Evolutionary conservation across 2,797 vertebrate species (phyloP).

Genomic region (Perdix hodgsoniae): DNA sequence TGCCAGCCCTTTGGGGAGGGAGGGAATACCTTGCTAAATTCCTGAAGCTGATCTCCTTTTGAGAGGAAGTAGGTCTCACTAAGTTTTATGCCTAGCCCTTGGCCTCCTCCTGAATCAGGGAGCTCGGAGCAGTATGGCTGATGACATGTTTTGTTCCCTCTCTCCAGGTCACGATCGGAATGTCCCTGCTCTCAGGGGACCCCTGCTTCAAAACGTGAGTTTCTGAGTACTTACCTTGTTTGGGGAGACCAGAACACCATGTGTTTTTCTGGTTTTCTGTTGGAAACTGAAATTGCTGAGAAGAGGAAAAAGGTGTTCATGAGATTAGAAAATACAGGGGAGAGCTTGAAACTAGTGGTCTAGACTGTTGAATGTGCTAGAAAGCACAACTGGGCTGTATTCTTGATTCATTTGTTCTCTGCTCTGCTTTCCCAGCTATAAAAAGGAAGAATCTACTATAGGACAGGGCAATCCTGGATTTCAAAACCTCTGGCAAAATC

Average conservation of each 20-base stretch:
- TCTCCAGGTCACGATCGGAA: constrained; percentile 92
- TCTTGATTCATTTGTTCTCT: neutral
- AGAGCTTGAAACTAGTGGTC: neutral
- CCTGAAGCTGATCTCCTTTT: constrained; percentile 14
- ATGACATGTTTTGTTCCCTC: neutral
- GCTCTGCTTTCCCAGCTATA: neutral
- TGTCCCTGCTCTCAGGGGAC: constrained; percentile 95
- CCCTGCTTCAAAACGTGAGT: constrained; percentile 99
- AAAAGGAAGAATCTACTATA: neutral
- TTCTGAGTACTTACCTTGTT: accelerated
- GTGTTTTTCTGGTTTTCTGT: neutral
- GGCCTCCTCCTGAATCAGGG: neutral
- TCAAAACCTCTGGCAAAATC: neutral
- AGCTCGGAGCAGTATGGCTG: neutral
- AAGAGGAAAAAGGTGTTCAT: neutral
- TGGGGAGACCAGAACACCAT: neutral
- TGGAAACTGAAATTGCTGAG: neutral
- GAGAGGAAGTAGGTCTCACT: neutral
- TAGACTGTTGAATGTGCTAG: neutral
- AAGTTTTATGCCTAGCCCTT: neutral
- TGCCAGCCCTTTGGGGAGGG: neutral
- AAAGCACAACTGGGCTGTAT: neutral
- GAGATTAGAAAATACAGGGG: neutral
- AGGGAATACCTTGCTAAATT: neutral
- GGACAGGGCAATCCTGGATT: neutral